phyloP scores from a whole-genome alignment of 1,140 invertebrate species.

The Atta cephalotes region DNA sequence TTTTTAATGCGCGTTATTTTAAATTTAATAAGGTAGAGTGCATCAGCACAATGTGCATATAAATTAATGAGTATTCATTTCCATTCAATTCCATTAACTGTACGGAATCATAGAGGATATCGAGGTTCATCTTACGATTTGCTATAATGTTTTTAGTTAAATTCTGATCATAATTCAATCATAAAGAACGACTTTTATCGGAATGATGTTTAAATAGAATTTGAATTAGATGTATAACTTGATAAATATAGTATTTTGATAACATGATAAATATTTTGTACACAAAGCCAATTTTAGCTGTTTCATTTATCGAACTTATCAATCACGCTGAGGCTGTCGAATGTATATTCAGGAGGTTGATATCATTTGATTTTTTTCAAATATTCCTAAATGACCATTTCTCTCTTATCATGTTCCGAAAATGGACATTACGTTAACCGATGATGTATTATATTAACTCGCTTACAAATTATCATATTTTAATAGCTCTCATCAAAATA shows the following conservation, averaged over 20 bases:
- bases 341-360: not conserved
- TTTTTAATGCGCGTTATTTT: not conserved
- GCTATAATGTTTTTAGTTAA: not conserved
- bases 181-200: slow-evolving; percentile 2
- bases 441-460: slow-evolving; percentile 66
- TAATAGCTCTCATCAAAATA: not conserved
- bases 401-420: slow-evolving; percentile 38
- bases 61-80: not conserved
- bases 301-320: slow-evolving; percentile 30
- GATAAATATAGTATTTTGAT: slow-evolving; percentile 40
- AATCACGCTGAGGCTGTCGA: slow-evolving; percentile 40
- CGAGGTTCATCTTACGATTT: not conserved
- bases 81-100: not conserved
- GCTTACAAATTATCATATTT: not conserved
- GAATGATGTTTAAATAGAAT: slow-evolving; percentile 26
- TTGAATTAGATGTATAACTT: not conserved
- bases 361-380: slow-evolving; percentile 43
- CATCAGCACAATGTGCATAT: not conserved
- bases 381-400: slow-evolving; percentile 27
- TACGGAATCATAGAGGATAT: not conserved
- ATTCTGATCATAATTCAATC: not conserved
- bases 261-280: slow-evolving; percentile 42
- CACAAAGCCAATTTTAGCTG: slow-evolving; percentile 1
- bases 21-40: not conserved
- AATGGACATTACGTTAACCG: slow-evolving; percentile 43